phyloP scores from a whole-genome alignment of 2,797 vertebrate genomes.

The Pseudomugil gertrudae region DNA sequence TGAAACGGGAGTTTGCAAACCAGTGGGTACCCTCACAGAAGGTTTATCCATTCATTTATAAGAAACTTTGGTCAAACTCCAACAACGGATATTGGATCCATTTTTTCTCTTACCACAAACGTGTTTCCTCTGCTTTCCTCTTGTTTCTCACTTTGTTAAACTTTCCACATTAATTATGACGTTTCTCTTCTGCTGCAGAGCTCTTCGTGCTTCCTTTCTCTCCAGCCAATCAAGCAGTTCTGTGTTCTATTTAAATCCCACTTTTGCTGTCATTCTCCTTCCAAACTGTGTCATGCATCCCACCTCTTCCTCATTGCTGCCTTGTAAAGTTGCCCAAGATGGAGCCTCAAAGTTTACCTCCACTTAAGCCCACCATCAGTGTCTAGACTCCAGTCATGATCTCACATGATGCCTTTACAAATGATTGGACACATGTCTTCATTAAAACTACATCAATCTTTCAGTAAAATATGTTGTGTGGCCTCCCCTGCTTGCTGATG shows the following conservation, averaged over 20 bases:
- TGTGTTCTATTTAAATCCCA: neutral
- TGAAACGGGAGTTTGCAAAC: neutral
- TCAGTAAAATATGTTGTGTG: neutral
- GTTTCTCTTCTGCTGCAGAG: neutral
- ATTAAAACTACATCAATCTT: neutral
- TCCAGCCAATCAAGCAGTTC: neutral
- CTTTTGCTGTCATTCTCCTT: neutral
- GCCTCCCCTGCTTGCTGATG: neutral
- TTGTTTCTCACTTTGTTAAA: neutral
- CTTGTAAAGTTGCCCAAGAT: neutral
- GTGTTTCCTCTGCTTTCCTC: neutral
- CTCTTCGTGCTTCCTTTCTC: neutral
- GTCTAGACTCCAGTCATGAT: neutral
- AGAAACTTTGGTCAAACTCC: neutral
- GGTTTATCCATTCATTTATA: neutral
- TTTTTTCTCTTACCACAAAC: neutral
- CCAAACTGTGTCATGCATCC: neutral
- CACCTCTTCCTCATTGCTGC: neutral
- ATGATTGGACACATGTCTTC: neutral
- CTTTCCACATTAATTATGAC: neutral
- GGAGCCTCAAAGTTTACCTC: neutral
- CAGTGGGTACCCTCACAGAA: neutral
- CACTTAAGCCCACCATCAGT: neutral
- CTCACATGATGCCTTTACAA: neutral
- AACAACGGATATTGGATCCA: neutral